Evolutionary conservation across 2,888 invertebrate genomes (phyloP).

Genomic region (Orthosia gracilis): DNA sequence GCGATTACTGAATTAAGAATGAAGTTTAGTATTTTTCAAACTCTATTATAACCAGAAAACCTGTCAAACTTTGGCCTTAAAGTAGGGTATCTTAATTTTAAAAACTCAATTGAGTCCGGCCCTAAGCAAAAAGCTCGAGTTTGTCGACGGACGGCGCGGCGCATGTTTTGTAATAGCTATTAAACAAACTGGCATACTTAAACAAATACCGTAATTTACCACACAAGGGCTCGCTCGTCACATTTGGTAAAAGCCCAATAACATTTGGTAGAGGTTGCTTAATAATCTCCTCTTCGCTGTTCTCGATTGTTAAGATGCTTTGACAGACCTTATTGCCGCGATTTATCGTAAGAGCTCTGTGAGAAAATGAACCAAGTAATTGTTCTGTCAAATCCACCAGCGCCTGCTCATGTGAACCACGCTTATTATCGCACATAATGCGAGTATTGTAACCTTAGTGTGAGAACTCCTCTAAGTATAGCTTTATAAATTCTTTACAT

Average conservation of each 20-base stretch:
- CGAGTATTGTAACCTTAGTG: constrained; percentile 71
- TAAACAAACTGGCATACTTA: constrained; percentile 19
- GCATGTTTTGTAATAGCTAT: constrained; percentile 27
- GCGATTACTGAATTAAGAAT: too few species aligned
- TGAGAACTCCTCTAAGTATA: constrained; percentile 78
- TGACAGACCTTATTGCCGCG: constrained; percentile 79
- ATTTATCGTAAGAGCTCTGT: constrained; percentile 76
- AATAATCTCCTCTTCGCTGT: constrained; percentile 65
- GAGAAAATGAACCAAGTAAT: constrained; percentile 82
- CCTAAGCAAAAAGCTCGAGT: not conserved
- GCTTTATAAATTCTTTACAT: constrained; percentile 67
- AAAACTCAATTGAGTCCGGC: too few species aligned
- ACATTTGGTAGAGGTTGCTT: constrained; percentile 64
- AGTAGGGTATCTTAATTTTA: too few species aligned
- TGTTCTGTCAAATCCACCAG: constrained; percentile 81
- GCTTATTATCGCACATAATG: constrained; percentile 75
- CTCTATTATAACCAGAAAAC: too few species aligned
- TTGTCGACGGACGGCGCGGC: not conserved
- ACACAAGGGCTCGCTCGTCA: constrained; percentile 37
- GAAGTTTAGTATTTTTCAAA: too few species aligned
- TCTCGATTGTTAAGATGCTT: constrained; percentile 51
- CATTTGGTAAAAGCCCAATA: constrained; percentile 69
- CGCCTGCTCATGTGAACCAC: constrained; percentile 78
- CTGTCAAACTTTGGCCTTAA: too few species aligned
- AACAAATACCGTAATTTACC: constrained; percentile 43